These are phyloP conservation scores for Hyla sarda DNA, from an alignment of 2,113 vertebrate genomes.

Conservation along the genomic window DNA sequence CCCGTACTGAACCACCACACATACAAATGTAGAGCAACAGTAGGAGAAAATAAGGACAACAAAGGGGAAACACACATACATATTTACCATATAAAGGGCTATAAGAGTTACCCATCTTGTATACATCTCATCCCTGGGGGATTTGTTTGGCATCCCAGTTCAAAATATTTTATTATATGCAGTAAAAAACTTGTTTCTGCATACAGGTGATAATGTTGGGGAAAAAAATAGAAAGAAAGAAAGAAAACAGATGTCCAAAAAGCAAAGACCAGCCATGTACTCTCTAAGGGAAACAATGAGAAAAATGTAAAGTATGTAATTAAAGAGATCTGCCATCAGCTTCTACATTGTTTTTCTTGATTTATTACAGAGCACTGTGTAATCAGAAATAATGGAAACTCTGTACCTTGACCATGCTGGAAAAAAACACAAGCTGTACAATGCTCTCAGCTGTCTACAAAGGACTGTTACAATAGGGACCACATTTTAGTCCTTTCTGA, in stretches of 20 bases:
- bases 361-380: conserved; percentile 1
- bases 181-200: neutral
- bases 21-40: too few relatives aligned
- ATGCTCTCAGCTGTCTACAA: neutral
- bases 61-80: too few relatives aligned
- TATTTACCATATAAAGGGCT: too few relatives aligned
- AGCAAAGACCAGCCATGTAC: neutral
- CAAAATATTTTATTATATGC: neutral
- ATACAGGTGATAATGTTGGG: neutral
- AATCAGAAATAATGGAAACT: neutral
- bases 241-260: neutral
- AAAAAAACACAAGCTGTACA: neutral
- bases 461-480: neutral
- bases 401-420: neutral
- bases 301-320: neutral
- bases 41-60: too few relatives aligned
- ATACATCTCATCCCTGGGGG: too few relatives aligned
- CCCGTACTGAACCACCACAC: too few relatives aligned
- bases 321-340: neutral
- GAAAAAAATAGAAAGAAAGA: too few relatives aligned
- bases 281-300: neutral
- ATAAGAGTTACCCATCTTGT: too few relatives aligned
- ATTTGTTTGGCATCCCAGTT: neutral
- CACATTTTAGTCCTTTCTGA: neutral
- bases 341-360: conserved; percentile 14